Conservation (phyloP, 1,140 invertebrate species). For the Tribolium castaneum region DNA sequence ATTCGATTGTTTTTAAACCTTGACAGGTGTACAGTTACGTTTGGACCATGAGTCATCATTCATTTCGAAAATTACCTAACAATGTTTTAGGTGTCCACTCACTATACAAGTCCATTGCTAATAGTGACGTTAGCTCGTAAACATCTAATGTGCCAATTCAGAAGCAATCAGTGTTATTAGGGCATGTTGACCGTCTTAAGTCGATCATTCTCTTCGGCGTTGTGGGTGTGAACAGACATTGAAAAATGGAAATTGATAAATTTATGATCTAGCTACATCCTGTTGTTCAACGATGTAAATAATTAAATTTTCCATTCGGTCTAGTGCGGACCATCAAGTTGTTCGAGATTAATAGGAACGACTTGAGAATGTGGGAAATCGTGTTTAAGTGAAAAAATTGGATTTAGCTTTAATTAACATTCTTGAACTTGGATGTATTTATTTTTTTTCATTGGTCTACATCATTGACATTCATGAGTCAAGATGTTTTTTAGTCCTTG, state of each 20-base stretch:
- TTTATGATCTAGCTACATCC: slow-evolving; percentile 4
- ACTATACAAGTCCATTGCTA: not conserved
- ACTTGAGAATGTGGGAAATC: not conserved
- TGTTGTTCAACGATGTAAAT: slow-evolving; percentile 2
- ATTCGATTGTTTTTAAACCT: not conserved
- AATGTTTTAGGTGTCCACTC: slow-evolving; percentile 4
- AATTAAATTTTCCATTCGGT: not conserved
- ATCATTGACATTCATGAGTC: not conserved
- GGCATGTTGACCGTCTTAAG: slow-evolving; percentile 27
- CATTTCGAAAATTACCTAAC: not conserved
- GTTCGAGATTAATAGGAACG: not conserved
- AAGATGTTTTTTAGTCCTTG: not conserved
- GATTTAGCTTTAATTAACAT: not conserved
- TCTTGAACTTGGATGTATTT: not conserved
- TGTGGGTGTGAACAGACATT: not conserved
- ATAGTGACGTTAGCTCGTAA: not conserved
- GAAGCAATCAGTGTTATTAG: slow-evolving; percentile 41
- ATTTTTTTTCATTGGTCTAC: not conserved
- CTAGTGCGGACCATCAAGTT: not conserved
- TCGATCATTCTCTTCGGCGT: not conserved
- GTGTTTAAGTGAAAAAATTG: not conserved
- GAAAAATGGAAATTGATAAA: slow-evolving; percentile 1
- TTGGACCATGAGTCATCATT: not conserved
- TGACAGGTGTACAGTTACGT: not conserved
- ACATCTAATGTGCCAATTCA: slow-evolving; percentile 36